phyloP scores from a whole-genome alignment of 2,888 invertebrate genomes.

The Galeopsomyia nigrocyanea region DNA sequence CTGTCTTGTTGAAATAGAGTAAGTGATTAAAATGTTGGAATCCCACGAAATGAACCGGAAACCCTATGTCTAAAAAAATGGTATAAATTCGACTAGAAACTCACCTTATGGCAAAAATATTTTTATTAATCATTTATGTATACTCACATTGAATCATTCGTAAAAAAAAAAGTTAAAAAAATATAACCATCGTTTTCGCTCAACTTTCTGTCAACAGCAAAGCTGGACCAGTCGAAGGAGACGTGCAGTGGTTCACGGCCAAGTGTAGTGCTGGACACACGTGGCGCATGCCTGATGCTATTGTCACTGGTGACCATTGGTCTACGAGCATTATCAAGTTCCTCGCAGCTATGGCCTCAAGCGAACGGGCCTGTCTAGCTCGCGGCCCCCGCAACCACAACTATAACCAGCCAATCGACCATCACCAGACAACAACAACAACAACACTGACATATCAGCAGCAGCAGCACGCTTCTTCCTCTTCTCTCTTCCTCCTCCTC shows the following conservation, averaged over 20 bases:
- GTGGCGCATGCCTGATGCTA: constrained; percentile 53
- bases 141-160: no score
- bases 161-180: background rate
- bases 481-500: no score
- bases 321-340: constrained; percentile 30
- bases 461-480: background rate
- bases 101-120: no score
- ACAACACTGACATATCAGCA: constrained; percentile 32
- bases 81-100: no score
- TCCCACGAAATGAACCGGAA: no score
- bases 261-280: constrained; percentile 45
- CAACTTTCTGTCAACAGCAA: constrained; percentile 59
- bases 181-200: no score
- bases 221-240: constrained; percentile 63
- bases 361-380: constrained; percentile 59
- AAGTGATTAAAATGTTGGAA: background rate
- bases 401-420: constrained; percentile 5
- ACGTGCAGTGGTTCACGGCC: constrained; percentile 61
- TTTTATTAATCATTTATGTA: no score
- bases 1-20: no score
- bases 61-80: background rate
- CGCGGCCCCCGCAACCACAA: constrained; percentile 43
- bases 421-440: constrained; percentile 7
- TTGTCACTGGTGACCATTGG: constrained; percentile 49
- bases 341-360: constrained; percentile 42